Conservation (phyloP, 2,888 invertebrate genomes). For the Willowsia nigromaculata region DNA sequence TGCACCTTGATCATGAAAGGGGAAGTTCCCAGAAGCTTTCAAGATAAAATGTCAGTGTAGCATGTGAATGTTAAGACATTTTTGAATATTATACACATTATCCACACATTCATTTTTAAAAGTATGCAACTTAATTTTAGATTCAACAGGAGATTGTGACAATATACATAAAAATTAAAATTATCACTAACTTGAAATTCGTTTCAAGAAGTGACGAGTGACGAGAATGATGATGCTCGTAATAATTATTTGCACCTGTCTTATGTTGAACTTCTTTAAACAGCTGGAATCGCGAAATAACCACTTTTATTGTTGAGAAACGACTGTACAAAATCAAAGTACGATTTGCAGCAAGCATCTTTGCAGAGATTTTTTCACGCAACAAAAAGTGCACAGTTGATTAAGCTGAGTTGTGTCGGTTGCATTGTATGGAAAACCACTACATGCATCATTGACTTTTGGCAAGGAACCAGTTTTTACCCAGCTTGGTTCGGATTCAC, state of each 20-base stretch:
- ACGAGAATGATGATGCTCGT: constrained; percentile 9
- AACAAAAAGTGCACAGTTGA: constrained; percentile 59
- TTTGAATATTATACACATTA: no score
- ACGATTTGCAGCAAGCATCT: constrained; percentile 24
- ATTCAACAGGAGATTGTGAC: neutral
- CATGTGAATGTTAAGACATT: no score
- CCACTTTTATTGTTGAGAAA: neutral
- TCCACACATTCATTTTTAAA: no score
- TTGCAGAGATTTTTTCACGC: constrained; percentile 56
- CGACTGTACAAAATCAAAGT: neutral
- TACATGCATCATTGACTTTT: constrained; percentile 63
- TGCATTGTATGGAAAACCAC: constrained; percentile 58
- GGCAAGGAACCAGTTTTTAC: constrained; percentile 61
- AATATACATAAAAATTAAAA: neutral
- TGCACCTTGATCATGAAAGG: no score
- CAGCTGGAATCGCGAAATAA: neutral
- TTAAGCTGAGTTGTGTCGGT: constrained; percentile 57
- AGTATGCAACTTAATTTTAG: no score
- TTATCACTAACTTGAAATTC: neutral
- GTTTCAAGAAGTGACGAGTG: neutral
- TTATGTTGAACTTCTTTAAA: neutral
- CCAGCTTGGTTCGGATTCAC: neutral
- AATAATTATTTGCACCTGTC: constrained; percentile 59
- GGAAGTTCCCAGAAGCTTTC: no score
- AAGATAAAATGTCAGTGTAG: no score